phyloP scores from a whole-genome alignment of 2,888 invertebrate species.

The Diplazon laetatorius region DNA sequence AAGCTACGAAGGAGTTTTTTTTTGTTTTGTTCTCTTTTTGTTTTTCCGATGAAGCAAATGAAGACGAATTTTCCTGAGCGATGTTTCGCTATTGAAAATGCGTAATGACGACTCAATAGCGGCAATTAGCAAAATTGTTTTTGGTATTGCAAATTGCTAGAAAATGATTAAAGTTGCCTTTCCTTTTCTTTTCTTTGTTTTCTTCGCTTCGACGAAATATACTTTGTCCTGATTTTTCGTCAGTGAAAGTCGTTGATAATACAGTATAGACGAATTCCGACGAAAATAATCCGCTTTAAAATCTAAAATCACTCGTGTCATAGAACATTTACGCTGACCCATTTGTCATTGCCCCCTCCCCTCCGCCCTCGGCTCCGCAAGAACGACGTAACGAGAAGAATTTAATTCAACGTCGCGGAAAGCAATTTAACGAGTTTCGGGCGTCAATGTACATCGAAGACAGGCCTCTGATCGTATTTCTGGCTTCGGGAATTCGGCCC shows the following conservation, averaged over 20 bases:
- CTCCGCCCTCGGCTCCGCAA: no score
- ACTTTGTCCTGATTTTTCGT: not conserved
- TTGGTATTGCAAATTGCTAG: no score
- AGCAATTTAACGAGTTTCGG: conserved; percentile 33
- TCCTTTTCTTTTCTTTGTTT: not conserved
- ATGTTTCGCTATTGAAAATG: conserved; percentile 20
- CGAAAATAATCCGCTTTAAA: not conserved
- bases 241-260: no score
- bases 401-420: conserved; percentile 37
- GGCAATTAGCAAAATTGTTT: conserved; percentile 46
- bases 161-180: no score
- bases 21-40: no score
- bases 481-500: not conserved
- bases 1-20: conserved; percentile 12
- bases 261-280: not conserved
- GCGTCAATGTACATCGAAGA: conserved; percentile 32
- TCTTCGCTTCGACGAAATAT: not conserved
- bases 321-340: not conserved
- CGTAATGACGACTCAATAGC: conserved; percentile 32
- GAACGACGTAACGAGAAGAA: conserved; percentile 33
- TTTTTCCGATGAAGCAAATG: conserved; percentile 51
- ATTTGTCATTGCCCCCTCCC: no score
- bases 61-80: conserved; percentile 60
- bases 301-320: not conserved
- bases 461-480: not conserved